Evolutionary conservation across 1,140 invertebrate species (phyloP).

Genomic region (Papilio polytes): DNA sequence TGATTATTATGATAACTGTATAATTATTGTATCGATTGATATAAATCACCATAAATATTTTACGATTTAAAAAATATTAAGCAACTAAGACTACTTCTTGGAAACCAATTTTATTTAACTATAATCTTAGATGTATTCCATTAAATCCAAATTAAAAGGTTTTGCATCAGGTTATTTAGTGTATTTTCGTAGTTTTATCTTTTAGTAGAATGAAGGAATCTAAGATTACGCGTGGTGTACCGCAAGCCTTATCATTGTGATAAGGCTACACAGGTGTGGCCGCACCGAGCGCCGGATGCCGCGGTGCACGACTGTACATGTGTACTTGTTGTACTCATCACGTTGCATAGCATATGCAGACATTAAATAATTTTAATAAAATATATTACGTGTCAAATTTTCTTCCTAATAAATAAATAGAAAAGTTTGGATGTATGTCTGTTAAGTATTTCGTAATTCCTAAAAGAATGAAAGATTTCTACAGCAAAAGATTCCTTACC

Average conservation of each 20-base stretch:
- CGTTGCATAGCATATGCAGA: neutral
- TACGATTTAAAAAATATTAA: too few relatives aligned
- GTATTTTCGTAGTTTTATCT: neutral
- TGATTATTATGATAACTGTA: neutral
- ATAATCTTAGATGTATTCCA: too few relatives aligned
- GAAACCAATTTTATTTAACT: too few relatives aligned
- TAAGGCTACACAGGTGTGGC: constrained; percentile 62
- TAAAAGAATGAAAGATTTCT: too few relatives aligned
- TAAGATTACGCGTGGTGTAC: constrained; percentile 21
- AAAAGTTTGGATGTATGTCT: too few relatives aligned
- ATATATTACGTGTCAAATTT: too few relatives aligned
- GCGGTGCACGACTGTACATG: constrained; percentile 41
- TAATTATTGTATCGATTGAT: neutral
- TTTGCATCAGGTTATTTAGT: too few relatives aligned
- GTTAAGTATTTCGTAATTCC: too few relatives aligned
- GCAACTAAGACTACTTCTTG: too few relatives aligned
- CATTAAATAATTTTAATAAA: neutral
- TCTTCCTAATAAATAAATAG: too few relatives aligned
- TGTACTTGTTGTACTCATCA: constrained; percentile 4
- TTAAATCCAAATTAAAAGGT: too few relatives aligned
- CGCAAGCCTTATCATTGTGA: constrained; percentile 53
- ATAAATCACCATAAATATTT: neutral
- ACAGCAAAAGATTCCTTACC: too few relatives aligned
- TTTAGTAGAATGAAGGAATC: neutral
- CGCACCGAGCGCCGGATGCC: constrained; percentile 50